Evolutionary conservation across 2,797 vertebrate genomes (phyloP).

Genomic region (Fistularia commersonii): DNA sequence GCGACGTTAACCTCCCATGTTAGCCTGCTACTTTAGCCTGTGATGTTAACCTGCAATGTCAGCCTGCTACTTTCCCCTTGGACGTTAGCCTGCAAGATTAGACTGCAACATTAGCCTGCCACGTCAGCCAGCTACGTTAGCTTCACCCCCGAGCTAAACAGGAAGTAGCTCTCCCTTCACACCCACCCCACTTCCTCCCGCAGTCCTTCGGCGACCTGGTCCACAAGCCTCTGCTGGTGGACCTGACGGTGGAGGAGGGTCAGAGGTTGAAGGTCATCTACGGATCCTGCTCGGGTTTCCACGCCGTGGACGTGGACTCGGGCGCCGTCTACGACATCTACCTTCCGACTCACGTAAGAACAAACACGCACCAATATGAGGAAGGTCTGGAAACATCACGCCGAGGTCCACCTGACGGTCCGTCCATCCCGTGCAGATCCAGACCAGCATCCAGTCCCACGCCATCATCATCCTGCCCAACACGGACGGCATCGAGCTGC

Average conservation of each 20-base stretch:
- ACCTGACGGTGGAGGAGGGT: slow-evolving; percentile 91
- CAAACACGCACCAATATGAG: slow-evolving; percentile 57
- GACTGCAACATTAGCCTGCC: too few species aligned
- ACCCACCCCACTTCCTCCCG: background rate
- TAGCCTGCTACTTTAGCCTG: too few species aligned
- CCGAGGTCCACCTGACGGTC: background rate
- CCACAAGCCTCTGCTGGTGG: slow-evolving; percentile 87
- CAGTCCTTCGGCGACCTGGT: slow-evolving; percentile 90
- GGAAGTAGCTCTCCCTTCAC: too few species aligned
- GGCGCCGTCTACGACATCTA: slow-evolving; percentile 92
- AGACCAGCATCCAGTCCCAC: slow-evolving; percentile 84
- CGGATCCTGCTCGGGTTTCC: slow-evolving; percentile 87
- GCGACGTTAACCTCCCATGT: too few species aligned
- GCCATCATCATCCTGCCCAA: slow-evolving; percentile 92
- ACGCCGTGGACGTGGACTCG: slow-evolving; percentile 90
- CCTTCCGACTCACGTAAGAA: slow-evolving; percentile 76
- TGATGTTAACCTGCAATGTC: too few species aligned
- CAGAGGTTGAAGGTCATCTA: slow-evolving; percentile 93
- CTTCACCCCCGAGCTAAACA: too few species aligned
- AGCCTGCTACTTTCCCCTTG: too few species aligned
- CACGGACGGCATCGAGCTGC: slow-evolving; percentile 88
- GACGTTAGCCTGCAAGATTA: too few species aligned
- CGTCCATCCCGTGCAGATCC: slow-evolving; percentile 72
- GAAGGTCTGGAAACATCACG: background rate
- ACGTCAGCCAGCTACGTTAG: too few species aligned